Evolutionary conservation across 53 echinoderm and acorn worm genomes (phyloP), one percentile per base, ranked within the genome.

Genomic region (Paelopatides confundens): DNA sequence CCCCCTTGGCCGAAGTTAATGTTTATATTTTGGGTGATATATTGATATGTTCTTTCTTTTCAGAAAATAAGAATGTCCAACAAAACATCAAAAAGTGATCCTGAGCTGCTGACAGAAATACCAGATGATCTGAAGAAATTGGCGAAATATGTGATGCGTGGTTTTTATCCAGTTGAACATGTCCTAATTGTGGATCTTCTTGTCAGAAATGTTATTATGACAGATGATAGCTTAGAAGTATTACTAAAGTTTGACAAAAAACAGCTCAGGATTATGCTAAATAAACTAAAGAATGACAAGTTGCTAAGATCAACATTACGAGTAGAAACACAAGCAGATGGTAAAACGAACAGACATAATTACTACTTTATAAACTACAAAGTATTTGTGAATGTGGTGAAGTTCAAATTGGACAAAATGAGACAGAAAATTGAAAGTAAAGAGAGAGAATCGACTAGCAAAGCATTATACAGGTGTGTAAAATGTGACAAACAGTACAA

Each of bases 361-460:
- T 98, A 98, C 83, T 98, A 98, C 79, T 98, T 96, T 82, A 98
- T 98, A 48, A 98, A 98, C 77, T 98, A 98, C 64, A 98, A 94
- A 88, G 93, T 95, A 23, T 98, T 98, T 74, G 98, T 98, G 31
- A 95, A 98, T 63, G 95, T 98, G 0, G 98, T 98, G 1, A 90
- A 96, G 51, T 98, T 94, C 77, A 98, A 95, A 83, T 65, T 98
- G 87, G 98, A 98, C 87, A 90, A 88, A 49, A 98, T 98, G 98
- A 83, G 98, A 18, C 94, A 94, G 79, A 98, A 98, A 68, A 94
- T 95, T 28, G 98, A 98, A 62, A 92, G 78, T 69, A 82, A 90
- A 33, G 98, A 98, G 82, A 83, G 95, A 14, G 95, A 98, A 85
- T 98, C 98, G n/a, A 95, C 93, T 13, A 94, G 98, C 82, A 98